These are phyloP conservation scores for Psittacula derbiana DNA, from an alignment of 2,797 vertebrate species.

Conservation along the genomic window DNA sequence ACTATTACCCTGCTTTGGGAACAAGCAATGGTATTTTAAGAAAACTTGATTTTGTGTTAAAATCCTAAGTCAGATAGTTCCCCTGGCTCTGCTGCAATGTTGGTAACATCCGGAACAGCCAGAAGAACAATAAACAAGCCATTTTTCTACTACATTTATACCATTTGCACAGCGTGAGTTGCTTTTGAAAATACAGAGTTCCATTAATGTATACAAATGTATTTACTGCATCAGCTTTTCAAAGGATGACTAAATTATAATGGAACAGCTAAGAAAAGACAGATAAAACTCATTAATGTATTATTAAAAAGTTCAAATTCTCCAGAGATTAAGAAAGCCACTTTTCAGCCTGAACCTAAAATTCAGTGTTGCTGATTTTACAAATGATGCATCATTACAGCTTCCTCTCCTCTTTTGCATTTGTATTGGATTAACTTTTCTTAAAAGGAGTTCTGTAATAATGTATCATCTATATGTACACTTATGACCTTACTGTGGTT, in stretches of 20 bases:
- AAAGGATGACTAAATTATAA: background rate
- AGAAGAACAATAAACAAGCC: background rate
- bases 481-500: conserved; percentile 31
- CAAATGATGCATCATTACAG: background rate
- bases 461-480: conserved; percentile 32
- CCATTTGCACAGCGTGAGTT: background rate
- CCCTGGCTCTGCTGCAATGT: background rate
- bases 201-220: fast-evolving
- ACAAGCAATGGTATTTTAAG: background rate
- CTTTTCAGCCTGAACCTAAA: background rate
- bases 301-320: background rate
- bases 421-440: conserved; percentile 13
- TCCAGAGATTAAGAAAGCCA: background rate
- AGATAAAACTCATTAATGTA: background rate
- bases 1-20: background rate
- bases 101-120: background rate
- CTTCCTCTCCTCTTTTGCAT: background rate
- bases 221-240: background rate
- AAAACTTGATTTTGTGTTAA: background rate
- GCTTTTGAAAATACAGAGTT: background rate
- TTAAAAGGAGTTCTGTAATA: conserved; percentile 2
- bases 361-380: background rate
- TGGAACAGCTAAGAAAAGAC: background rate
- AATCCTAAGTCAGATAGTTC: background rate
- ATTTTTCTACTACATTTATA: background rate